Conservation (phyloP, 2,888 invertebrate species). For the Oithona nana region DNA sequence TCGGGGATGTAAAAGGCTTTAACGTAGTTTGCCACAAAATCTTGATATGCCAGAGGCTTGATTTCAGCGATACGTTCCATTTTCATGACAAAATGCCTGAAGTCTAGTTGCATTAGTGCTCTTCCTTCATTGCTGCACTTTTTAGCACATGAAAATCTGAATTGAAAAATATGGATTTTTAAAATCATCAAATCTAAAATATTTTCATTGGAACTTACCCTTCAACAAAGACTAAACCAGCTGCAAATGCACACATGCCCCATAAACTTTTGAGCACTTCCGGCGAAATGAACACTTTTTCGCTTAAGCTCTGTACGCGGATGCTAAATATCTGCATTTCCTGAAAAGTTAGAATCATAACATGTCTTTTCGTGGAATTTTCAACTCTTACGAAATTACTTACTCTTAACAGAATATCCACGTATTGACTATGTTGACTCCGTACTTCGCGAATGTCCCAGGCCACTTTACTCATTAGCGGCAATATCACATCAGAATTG, state of each 20-base stretch:
- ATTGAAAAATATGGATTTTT: conserved; percentile 18
- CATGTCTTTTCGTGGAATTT: background rate
- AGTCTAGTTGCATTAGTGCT: conserved; percentile 93
- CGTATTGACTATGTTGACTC: conserved; percentile 75
- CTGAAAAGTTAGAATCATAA: conserved; percentile 24
- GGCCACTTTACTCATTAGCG: conserved; percentile 66
- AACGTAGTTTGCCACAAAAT: conserved; percentile 81
- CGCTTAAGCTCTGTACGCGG: conserved; percentile 48
- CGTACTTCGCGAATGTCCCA: conserved; percentile 71
- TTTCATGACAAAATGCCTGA: conserved; percentile 66
- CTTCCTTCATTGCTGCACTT: conserved; percentile 91
- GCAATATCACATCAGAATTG: conserved; percentile 51
- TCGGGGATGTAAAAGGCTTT: conserved; percentile 90
- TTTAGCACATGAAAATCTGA: conserved; percentile 61
- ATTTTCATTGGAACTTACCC: conserved; percentile 37
- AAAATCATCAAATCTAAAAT: background rate
- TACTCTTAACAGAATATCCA: conserved; percentile 28
- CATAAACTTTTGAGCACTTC: conserved; percentile 54
- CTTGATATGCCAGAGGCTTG: conserved; percentile 63
- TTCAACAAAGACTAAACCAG: conserved; percentile 74
- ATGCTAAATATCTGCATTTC: conserved; percentile 57
- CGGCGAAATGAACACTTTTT: conserved; percentile 46
- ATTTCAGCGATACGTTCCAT: conserved; percentile 65
- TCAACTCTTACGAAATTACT: background rate
- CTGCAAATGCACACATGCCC: conserved; percentile 59